phyloP scores from a whole-genome alignment of 2,113 vertebrate genomes.

The Podilymbus podiceps region DNA sequence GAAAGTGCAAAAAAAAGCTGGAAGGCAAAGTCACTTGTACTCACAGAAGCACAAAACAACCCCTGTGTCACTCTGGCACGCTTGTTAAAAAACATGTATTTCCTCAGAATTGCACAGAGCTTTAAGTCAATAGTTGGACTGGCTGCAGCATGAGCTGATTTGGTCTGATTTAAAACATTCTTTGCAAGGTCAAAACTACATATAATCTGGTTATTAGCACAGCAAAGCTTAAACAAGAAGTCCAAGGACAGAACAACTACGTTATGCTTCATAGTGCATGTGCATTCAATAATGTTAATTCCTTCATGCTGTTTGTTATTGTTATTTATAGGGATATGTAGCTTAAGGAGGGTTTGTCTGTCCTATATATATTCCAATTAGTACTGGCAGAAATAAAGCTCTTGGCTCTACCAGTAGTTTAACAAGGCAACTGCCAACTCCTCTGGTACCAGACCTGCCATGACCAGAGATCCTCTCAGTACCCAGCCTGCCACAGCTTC shows the following conservation, averaged over 20 bases:
- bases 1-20: background rate
- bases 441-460: background rate
- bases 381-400: background rate
- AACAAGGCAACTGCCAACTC: background rate
- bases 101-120: background rate
- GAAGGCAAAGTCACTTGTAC: background rate
- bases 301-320: background rate
- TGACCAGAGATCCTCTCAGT: background rate
- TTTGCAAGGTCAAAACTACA: background rate
- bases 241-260: background rate
- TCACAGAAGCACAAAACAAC: background rate
- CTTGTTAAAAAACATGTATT: background rate
- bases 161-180: background rate
- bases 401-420: background rate
- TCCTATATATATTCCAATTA: no score
- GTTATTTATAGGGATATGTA: background rate
- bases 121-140: background rate
- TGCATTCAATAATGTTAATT: fast-evolving
- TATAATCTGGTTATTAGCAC: background rate
- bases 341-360: background rate
- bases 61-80: background rate
- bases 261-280: fast-evolving
- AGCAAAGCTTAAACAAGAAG: background rate
- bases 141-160: background rate
- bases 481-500: background rate